These are phyloP conservation scores for Hemiprocne comata DNA, from an alignment of 2,113 vertebrate genomes.

Conservation along the genomic window DNA sequence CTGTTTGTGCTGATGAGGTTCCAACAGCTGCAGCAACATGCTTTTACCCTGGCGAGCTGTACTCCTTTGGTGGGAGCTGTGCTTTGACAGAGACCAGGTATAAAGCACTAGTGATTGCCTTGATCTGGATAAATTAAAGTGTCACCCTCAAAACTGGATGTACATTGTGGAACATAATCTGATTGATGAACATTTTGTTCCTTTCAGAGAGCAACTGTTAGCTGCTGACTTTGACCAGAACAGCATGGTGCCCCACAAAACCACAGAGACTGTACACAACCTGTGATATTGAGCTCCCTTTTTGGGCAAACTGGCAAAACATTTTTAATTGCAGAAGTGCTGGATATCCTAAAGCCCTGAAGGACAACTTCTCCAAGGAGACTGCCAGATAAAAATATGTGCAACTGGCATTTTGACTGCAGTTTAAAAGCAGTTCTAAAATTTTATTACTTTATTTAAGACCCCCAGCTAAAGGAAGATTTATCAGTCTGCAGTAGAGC, in stretches of 20 bases:
- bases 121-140: background rate
- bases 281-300: background rate
- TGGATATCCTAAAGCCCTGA: background rate
- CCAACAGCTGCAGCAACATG: background rate
- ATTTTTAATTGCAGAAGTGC: background rate
- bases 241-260: background rate
- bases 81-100: background rate
- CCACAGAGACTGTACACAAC: background rate
- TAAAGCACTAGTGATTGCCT: background rate
- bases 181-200: background rate
- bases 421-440: background rate
- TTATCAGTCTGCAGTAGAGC: conserved; percentile 13
- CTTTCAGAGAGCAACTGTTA: background rate
- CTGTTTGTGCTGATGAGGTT: background rate
- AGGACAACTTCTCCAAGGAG: background rate
- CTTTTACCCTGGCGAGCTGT: background rate
- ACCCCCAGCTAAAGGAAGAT: conserved; percentile 1
- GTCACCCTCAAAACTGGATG: background rate
- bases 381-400: background rate
- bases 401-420: background rate
- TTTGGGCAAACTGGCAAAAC: background rate
- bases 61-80: background rate
- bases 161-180: background rate
- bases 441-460: conserved; percentile 25
- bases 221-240: background rate